phyloP scores from a whole-genome alignment of 2,113 vertebrate genomes.

The Bagarius yarrelli region DNA sequence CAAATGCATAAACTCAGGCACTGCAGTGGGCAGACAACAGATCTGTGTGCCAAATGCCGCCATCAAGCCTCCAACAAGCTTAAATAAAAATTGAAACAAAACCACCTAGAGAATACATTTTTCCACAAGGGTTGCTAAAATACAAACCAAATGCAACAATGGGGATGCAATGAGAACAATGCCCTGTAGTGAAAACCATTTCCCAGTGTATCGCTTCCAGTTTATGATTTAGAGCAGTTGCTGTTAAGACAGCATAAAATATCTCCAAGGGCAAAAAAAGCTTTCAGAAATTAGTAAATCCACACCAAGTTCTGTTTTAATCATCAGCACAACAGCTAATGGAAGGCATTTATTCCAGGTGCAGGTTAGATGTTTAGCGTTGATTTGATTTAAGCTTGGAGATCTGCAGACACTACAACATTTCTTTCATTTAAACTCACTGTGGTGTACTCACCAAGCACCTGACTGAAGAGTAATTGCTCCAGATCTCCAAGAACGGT shows the following conservation, averaged over 20 bases:
- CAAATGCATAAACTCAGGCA: constrained; percentile 35
- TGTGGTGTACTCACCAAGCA: constrained; percentile 85
- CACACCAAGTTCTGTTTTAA: neutral
- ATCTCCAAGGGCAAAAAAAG: constrained; percentile 21
- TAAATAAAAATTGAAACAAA: constrained; percentile 4
- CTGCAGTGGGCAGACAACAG: constrained; percentile 38
- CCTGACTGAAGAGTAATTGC: constrained; percentile 98
- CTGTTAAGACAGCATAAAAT: neutral
- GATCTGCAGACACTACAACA: neutral
- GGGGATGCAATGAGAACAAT: constrained; percentile 41
- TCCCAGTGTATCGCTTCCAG: constrained; percentile 10
- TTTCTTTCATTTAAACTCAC: neutral
- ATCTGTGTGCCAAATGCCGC: constrained; percentile 53
- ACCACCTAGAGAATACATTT: constrained; percentile 15
- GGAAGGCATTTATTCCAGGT: constrained; percentile 49
- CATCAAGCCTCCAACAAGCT: constrained; percentile 46
- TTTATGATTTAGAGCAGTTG: neutral
- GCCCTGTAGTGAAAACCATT: constrained; percentile 15
- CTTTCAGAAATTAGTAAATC: neutral
- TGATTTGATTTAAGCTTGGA: constrained; percentile 46
- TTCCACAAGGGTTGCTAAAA: neutral
- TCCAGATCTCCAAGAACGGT: constrained; percentile 96
- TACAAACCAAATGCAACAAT: neutral
- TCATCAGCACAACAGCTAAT: constrained; percentile 24
- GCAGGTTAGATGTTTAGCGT: constrained; percentile 43